Evolutionary conservation across 2,888 invertebrate species (phyloP), one percentile per base, ranked within the genome.

Genomic region (Isoperla grammatica): DNA sequence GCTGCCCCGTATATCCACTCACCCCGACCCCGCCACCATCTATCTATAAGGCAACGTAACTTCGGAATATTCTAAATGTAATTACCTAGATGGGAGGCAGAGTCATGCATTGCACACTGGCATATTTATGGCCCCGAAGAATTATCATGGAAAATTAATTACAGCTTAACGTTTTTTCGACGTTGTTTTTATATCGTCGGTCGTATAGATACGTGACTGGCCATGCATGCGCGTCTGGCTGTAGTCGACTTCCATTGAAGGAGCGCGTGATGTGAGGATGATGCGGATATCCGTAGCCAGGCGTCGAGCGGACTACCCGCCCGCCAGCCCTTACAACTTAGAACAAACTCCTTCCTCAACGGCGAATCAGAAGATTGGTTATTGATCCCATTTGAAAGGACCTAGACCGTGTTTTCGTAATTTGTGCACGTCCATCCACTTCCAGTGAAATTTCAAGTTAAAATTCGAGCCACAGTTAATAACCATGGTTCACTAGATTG

Each of bases 391-490:
- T 12, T 19, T 13, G 19, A 53, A 53, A 39, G 37, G 35, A 49
- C 29, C 29, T 49, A n/a, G n/a, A 3, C 23, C 17, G 19, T 15
- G 15, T 53, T 39, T 53, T 39, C 9, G 39, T 17, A 53, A 53
- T 53, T 53, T 53, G 17, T 8, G 53, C 53, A 53, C 53, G 53
- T 53, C 19, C 53, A 29, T 29, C 15, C 53, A 37, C 39, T 53
- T 50, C 29, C 6, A 53, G 39, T 20, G 53, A 53, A 53, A 53
- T 53, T 39, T 17, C 53, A 20, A 53, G 39, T 53, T 53, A 53
- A 53, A 53, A 53, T 53, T 53, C 53, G 39, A 39, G 39, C 53
- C 53, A 53, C 53, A 53, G 53, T 53, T 53, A 53, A 53, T 53
- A 53, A 53, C 37, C 39, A 39, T 19, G 53, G 53, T 37, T 53